Conservation (phyloP, 2,888 invertebrate species). For the Philonicus albiceps region DNA sequence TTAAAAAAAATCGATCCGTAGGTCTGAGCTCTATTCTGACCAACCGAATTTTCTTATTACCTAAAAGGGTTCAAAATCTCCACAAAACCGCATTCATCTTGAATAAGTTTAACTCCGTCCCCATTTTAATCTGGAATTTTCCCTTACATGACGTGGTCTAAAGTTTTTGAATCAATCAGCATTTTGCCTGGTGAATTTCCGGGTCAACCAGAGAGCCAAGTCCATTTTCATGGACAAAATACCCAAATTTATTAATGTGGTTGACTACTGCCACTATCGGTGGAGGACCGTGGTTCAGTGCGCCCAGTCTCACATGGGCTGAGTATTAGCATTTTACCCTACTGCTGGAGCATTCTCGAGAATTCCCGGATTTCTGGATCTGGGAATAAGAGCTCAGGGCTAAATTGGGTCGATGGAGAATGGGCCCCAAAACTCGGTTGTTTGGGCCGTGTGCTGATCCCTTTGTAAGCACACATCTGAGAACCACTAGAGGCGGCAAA, state of each 20-base stretch:
- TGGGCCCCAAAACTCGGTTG: neutral
- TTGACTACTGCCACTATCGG: neutral
- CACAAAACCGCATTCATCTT: slow-evolving; percentile 8
- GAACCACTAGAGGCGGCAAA: neutral
- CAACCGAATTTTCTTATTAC: neutral
- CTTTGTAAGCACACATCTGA: slow-evolving; percentile 10
- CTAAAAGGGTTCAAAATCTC: neutral
- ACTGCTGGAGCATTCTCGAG: neutral
- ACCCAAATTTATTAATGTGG: slow-evolving; percentile 29
- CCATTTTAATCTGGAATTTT: neutral
- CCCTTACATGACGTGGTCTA: neutral
- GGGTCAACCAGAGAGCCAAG: slow-evolving; percentile 23
- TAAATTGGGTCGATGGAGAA: slow-evolving; percentile 4
- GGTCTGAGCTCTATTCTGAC: neutral
- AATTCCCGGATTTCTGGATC: neutral
- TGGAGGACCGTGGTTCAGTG: neutral
- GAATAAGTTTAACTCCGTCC: neutral
- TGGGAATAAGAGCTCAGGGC: neutral
- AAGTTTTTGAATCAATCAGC: slow-evolving; percentile 25
- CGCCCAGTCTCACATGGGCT: neutral
- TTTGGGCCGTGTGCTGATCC: slow-evolving; percentile 17
- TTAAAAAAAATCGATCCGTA: too few species aligned
- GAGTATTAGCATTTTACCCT: neutral
- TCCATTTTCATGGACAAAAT: slow-evolving; percentile 16
- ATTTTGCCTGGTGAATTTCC: slow-evolving; percentile 14